phyloP scores from a whole-genome alignment of 1,140 invertebrate genomes.

The Heliconius nattereri region DNA sequence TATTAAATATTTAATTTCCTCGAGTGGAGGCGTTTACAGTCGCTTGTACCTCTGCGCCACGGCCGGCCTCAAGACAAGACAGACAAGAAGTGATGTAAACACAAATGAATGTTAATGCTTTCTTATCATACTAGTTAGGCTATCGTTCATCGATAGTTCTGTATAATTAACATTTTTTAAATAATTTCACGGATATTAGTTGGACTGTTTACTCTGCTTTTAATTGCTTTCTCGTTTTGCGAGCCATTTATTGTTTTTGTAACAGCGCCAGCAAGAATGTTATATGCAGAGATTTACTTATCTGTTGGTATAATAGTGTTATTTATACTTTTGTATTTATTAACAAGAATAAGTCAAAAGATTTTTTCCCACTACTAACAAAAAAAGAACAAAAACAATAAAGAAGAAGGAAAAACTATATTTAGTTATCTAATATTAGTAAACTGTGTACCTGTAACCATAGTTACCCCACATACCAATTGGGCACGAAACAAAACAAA shows the following conservation, averaged over 20 bases:
- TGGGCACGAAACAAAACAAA: not conserved
- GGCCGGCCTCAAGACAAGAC: not conserved
- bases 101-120: conserved; percentile 42
- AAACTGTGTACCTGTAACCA: not conserved
- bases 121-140: conserved; percentile 27
- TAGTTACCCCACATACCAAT: not conserved
- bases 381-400: too few species aligned
- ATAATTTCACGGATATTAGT: not conserved
- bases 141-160: conserved; percentile 22
- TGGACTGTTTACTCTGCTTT: not conserved
- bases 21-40: too few species aligned
- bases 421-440: too few species aligned
- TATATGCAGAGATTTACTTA: not conserved
- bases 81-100: conserved; percentile 29
- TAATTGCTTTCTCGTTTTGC: not conserved
- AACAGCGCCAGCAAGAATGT: too few species aligned
- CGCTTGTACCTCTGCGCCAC: too few species aligned
- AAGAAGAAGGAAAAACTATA: too few species aligned
- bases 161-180: conserved; percentile 25
- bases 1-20: too few species aligned
- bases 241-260: not conserved
- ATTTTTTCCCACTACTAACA: too few species aligned
- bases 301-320: too few species aligned
- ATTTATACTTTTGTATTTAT: too few species aligned
- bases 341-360: too few species aligned